Base-by-base conservation (phyloP, 2,797 vertebrate genomes). In the Apogon hyalosoma region DNA sequence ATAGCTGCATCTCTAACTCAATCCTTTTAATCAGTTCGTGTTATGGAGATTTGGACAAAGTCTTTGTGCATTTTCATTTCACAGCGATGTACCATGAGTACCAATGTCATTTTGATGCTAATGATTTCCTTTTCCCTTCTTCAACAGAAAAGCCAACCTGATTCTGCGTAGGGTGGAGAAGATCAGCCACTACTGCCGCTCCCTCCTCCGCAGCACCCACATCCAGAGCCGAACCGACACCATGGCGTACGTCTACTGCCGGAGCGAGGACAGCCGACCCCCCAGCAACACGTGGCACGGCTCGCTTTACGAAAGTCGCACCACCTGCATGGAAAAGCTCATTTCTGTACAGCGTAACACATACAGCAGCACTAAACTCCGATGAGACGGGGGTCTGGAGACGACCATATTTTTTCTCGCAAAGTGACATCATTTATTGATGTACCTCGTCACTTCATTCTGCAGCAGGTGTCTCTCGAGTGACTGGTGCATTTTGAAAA, bases 161-260 rank as follows among this genome's bases (percentile, higher is more conserved):
- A 97, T 98, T 82, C 94, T 99, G 6, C 90, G 95, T 52, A 88
- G 97, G 36, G 93, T 96, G 82, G 97, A 98, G 56, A 95, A 95
- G 85, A 96, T 99, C 59, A 93, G 95, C 74, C 93, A 94, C 79
- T 94, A 93, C 73, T 96, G 96, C 73, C 93, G 95, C 0, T 94
- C 95, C 33, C 94, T 99, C 63, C 92, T 99, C n/a, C 92, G 93
- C 77, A 98, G 97, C 50, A 92, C 94, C 75, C 95, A 97, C 88
- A 98, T 99, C 90, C 97, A 98, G 94, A 97, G 96, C 87, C 96
- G 96, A n/a, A 96, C 95, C 0, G 98, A 99, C 90, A 96, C 95
- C 71, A 92, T 96, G 90, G 95, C 97, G 11, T 98, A 98, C 50
- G 87, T 97, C 73, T 93, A 94, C 91, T 99, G 98, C 77, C 94